Conservation (phyloP, 2,888 invertebrate species). For the Gymnosoma rotundatum region DNA sequence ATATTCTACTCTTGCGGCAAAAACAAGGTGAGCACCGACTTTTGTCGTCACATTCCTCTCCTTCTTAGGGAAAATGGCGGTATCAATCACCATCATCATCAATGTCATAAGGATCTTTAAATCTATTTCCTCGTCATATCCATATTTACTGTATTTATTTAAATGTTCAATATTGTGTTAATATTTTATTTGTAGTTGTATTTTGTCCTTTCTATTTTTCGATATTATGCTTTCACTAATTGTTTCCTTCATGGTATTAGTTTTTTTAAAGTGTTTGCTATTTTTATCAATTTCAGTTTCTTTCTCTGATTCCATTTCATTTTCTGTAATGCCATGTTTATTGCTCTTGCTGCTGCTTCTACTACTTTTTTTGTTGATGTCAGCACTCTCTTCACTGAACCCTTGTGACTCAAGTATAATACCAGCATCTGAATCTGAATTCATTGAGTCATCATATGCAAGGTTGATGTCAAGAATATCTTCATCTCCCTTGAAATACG, state of each 20-base stretch:
- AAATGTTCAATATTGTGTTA: slow-evolving; percentile 57
- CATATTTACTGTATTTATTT: slow-evolving; percentile 57
- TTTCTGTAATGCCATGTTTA: slow-evolving; percentile 51
- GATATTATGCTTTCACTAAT: slow-evolving; percentile 31
- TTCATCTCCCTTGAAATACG: too few species aligned
- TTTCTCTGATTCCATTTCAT: slow-evolving; percentile 38
- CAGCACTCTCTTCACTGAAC: slow-evolving; percentile 71
- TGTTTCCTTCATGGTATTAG: slow-evolving; percentile 51
- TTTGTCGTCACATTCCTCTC: too few species aligned
- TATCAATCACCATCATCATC: slow-evolving; percentile 25
- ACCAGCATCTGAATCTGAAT: too few species aligned
- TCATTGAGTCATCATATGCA: too few species aligned
- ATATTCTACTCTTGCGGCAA: too few species aligned
- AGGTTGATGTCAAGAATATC: too few species aligned
- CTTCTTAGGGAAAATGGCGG: too few species aligned
- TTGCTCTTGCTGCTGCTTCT: slow-evolving; percentile 51
- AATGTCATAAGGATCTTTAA: slow-evolving; percentile 34
- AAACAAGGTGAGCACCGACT: too few species aligned
- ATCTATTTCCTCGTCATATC: slow-evolving; percentile 8
- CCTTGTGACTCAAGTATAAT: slow-evolving; percentile 78
- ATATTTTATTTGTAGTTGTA: slow-evolving; percentile 35
- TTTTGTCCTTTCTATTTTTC: slow-evolving; percentile 50
- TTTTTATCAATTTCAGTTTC: slow-evolving; percentile 40
- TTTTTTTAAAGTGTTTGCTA: slow-evolving; percentile 54
- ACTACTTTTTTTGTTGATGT: slow-evolving; percentile 26